Evolutionary conservation across 2,113 vertebrate genomes (phyloP).

Genomic region (Lynx canadensis): DNA sequence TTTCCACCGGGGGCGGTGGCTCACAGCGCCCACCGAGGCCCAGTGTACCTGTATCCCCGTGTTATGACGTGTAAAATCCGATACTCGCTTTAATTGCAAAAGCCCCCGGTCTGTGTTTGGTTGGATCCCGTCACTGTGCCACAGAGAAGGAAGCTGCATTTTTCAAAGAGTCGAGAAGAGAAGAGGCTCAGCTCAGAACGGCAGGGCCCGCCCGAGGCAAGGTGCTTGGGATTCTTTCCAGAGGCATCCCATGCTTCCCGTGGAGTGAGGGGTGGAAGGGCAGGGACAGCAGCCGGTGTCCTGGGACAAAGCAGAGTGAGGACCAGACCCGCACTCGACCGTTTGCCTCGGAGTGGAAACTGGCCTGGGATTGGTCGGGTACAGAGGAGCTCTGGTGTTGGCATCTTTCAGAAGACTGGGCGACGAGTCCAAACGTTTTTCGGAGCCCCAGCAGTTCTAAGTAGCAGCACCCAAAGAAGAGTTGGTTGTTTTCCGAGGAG

Average conservation of each 20-base stretch:
- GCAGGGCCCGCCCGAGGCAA: neutral
- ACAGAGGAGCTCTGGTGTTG: neutral
- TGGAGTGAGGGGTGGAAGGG: neutral
- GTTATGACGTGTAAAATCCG: neutral
- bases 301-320: neutral
- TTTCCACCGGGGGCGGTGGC: neutral
- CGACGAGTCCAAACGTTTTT: constrained; percentile 48
- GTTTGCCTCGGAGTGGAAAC: neutral
- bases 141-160: neutral
- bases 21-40: neutral
- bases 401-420: neutral
- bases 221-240: neutral
- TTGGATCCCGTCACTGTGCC: neutral
- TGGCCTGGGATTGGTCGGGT: neutral
- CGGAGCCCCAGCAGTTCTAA: constrained; percentile 23
- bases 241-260: neutral
- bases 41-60: neutral
- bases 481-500: neutral
- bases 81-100: neutral
- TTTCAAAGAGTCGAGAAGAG: neutral
- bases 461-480: neutral
- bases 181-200: neutral
- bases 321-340: neutral
- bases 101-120: neutral
- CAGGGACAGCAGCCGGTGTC: no score